phyloP scores from a whole-genome alignment of 2,888 invertebrate genomes.

The Celastrina argiolus region DNA sequence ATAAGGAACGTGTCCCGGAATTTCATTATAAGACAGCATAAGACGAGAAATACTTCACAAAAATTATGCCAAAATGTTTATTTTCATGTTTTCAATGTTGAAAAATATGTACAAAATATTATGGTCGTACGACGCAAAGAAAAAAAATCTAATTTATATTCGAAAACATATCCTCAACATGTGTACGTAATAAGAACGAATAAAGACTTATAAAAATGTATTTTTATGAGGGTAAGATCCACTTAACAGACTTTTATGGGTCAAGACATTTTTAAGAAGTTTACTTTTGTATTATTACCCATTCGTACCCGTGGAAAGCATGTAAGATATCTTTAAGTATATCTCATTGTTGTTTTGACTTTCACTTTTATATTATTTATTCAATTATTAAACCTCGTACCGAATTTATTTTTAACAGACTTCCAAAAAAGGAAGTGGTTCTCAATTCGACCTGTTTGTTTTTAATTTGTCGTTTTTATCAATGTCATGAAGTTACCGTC shows the following conservation, averaged over 20 bases:
- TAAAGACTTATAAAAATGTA: conserved; percentile 10
- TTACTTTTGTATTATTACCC: conserved; percentile 4
- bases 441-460: no score
- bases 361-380: neutral
- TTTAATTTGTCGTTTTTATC: no score
- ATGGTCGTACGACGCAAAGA: neutral
- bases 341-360: conserved; percentile 1
- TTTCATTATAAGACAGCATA: neutral
- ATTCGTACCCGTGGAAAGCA: neutral
- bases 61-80: neutral
- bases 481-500: no score
- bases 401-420: neutral
- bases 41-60: neutral
- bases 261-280: conserved; percentile 14
- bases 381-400: conserved; percentile 8
- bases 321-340: neutral
- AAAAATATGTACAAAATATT: neutral
- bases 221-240: conserved; percentile 17
- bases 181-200: neutral
- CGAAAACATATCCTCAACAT: neutral
- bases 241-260: conserved; percentile 21
- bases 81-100: neutral
- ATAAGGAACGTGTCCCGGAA: neutral
- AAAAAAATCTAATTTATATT: neutral
- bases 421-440: no score